Evolutionary conservation across 64 coral and sea anemone genomes (phyloP), one percentile per base, ranked within the genome.

Genomic region (Dendrophyllia cribrosa): DNA sequence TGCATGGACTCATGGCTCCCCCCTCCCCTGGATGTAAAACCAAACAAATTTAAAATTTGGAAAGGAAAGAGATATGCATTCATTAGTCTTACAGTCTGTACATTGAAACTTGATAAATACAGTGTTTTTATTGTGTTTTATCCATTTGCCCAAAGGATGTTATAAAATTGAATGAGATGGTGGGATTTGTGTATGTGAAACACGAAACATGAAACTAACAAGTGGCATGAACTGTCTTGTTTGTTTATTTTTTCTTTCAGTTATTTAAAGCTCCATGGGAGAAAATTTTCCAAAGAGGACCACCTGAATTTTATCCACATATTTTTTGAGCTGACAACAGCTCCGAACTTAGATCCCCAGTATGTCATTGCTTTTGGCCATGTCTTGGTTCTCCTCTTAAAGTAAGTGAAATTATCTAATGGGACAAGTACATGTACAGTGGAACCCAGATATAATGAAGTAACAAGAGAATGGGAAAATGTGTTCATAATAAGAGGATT

Each of bases 251-350:
- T 47, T 44, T 24, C 52, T 72, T 77, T 59, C 53, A 99, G 97
- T 19, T 99, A 96, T 48, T 88, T 99, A 55, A 96, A 94, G 83
- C 72, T 96, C 5, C 96, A 99, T 99, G 97, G 97, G 13, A 80
- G 91, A 60, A 90, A 93, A 84, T 99, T 99, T 83, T 96, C 97
- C 43, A 99, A 99, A 79, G 91, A 93, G 50, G 97, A 99, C 84
- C 97, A 99, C 60, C 61, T 99, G 70, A 77, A 91, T 43, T 99
- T 99, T 83, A 79, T 99, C n/a, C 77, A 99, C 76, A 89, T 96
- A 49, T 92, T 96, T 59, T 99, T 93, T 93, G 91, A 94, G 22
- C 56, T 96, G 61, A 88, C 91, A 70, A 91, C 91, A 60, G 89
- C 88, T 66, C 94, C 94, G 26, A 92, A 99, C 9, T 78, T 96